Base-by-base conservation (phyloP, 2,113 vertebrate species). In the Peucedramus taeniatus region DNA sequence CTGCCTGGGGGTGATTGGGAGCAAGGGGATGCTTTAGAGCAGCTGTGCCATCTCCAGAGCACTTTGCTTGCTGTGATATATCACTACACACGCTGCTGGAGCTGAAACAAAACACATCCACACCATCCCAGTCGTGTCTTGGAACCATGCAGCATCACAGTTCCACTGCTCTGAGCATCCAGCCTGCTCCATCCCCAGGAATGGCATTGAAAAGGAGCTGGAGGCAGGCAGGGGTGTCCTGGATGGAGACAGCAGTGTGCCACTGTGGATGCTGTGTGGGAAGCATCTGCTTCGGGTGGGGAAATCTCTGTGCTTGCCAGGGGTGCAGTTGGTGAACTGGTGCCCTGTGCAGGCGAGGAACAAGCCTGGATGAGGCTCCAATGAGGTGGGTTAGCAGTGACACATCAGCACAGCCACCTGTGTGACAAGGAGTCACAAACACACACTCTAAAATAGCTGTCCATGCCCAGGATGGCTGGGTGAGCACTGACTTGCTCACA, bases 71-170 rank as follows among this genome's bases (percentile, higher is more conserved):
- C 56, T 56, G 44, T 2, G 8, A 68, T 3, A 50, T 4, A 30
- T 56, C 74, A 44, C 33, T 66, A 68, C 61, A 54, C 4, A 3
- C 0, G 0, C 28, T 1, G 1, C 50, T 53, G 45, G 9, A 51
- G 33, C 44, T 13, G 21, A 90, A 85, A 79, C 12, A 63, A 87
- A 93, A 54, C 47, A 47, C 18, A 27, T 35, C 61, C 66, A 51
- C 39, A 31, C 39, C 1, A 0, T n/a, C 30, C 28, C 15, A 61
- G 42, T 7, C 0, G 0, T 20, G 30, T 35, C 54, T 45, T 47
- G 49, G 6, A 68, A 31, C 4, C 45, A 77, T 9, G n/a, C 51
- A 53, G 74, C 33, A 69, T 7, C 0, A 0, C 23, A 51, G 44
- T 51, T 26, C 6, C 0, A 0, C 22, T 53, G 18, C 40, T 72